Base-by-base conservation (phyloP, 2,888 invertebrate species). In the Trachelus stipa region DNA sequence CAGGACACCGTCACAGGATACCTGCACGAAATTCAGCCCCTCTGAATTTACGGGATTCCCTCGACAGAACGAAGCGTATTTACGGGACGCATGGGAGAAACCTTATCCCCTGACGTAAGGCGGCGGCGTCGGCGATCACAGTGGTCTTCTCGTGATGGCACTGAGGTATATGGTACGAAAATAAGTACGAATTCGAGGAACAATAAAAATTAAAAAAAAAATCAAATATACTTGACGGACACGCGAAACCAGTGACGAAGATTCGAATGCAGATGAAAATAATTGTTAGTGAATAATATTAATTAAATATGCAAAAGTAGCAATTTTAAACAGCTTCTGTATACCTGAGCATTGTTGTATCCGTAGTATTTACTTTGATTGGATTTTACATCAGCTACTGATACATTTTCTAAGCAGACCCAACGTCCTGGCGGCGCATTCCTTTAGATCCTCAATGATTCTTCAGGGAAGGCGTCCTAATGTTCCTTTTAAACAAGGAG, bases 401-500 rank as follows among this genome's bases (percentile, higher is more conserved):
- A 23, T 23, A 56, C 56, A 23, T 56, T 56, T 23, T 56, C 15
- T 15, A 56, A 56, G 56, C 23, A 56, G 15, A 56, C 23, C 23
- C 23, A 56, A 56, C 23, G 56, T 56, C 56, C 56, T 71, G 71
- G 34, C 71, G 71, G 31, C 33, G 71, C 71, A 71, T 71, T 71
- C 71, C 56, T 71, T 71, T 34, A 71, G 31, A 71, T 71, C 71
- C 71, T 34, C 71, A 31, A 71, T 71, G 33, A 71, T 71, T 71
- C 71, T 71, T 71, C 33, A 31, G 33, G 33, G 11, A 23, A 71
- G 33, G 15, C 33, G 71, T 71, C 71, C 71, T 71, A 71, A 71
- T 71, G 71, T 71, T 71, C 33, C 33, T 34, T 71, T 71, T 71
- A 71, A 71, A 31, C 12, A 71, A 71, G 33, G 71, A 71, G 71